These are phyloP conservation scores for Cantharis rustica DNA, from an alignment of 2,888 invertebrate genomes.

Conservation along the genomic window DNA sequence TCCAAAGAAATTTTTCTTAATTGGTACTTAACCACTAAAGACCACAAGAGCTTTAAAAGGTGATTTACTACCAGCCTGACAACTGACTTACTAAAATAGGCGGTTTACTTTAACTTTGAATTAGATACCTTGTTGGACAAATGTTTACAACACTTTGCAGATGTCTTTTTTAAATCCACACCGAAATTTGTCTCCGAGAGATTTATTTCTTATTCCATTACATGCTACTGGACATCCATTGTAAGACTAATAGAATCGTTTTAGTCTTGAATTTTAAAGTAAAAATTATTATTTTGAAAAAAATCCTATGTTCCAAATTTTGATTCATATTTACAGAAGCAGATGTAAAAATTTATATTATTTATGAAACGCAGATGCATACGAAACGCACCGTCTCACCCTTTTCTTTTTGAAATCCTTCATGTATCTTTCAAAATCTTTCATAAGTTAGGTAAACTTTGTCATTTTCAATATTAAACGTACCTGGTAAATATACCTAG, in stretches of 20 bases:
- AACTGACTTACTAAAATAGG: slow-evolving; percentile 25
- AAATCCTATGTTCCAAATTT: not conserved
- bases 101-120: slow-evolving; percentile 15
- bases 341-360: slow-evolving; percentile 4
- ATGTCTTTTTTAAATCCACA: slow-evolving; percentile 34
- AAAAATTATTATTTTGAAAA: not conserved
- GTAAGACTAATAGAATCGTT: not conserved
- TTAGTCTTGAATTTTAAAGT: not conserved
- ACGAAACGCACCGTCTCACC: not conserved
- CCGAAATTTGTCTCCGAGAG: slow-evolving; percentile 6
- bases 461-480: not conserved
- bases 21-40: slow-evolving; percentile 28
- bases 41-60: slow-evolving; percentile 23
- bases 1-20: slow-evolving; percentile 28
- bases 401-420: not conserved
- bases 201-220: not conserved
- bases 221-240: not conserved
- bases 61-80: slow-evolving; percentile 30
- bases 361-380: slow-evolving; percentile 10
- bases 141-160: slow-evolving; percentile 36
- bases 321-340: not conserved
- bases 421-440: slow-evolving; percentile 2
- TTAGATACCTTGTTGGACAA: slow-evolving; percentile 28
- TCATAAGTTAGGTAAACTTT: slow-evolving; percentile 13
- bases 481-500: slow-evolving; percentile 2